Conservation (phyloP, 2,113 vertebrate genomes). For the Nothocercus julius region DNA sequence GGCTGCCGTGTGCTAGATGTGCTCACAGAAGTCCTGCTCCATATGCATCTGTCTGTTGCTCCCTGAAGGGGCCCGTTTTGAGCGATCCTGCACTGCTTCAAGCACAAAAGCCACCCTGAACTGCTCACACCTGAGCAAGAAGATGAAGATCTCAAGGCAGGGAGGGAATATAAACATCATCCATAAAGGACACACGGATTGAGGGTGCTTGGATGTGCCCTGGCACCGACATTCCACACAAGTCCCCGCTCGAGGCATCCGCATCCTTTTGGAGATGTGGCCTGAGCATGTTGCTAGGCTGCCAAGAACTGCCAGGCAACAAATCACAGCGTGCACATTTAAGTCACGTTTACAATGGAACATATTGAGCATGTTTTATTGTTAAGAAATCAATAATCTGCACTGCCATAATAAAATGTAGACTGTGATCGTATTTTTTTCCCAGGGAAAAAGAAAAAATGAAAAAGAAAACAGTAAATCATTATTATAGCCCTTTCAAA, state of each 20-base stretch:
- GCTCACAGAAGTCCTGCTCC: neutral
- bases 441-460: neutral
- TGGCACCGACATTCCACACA: neutral
- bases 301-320: conserved; percentile 64
- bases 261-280: neutral
- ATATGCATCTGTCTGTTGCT: neutral
- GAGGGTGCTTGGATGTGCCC: neutral
- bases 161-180: neutral
- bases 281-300: conserved; percentile 55
- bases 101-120: rapidly evolving
- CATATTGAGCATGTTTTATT: conserved; percentile 18
- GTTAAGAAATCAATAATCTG: conserved; percentile 47
- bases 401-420: conserved; percentile 37
- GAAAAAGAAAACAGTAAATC: neutral
- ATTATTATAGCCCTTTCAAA: neutral
- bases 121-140: neutral
- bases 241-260: neutral
- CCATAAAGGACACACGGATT: neutral
- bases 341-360: conserved; percentile 23
- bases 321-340: conserved; percentile 26
- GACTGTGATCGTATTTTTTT: neutral
- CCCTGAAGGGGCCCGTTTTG: neutral
- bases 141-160: neutral
- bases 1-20: neutral
- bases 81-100: neutral